These are phyloP conservation scores for Oscheius sp. DNA, from an alignment of 2,888 invertebrate genomes.

Conservation along the genomic window DNA sequence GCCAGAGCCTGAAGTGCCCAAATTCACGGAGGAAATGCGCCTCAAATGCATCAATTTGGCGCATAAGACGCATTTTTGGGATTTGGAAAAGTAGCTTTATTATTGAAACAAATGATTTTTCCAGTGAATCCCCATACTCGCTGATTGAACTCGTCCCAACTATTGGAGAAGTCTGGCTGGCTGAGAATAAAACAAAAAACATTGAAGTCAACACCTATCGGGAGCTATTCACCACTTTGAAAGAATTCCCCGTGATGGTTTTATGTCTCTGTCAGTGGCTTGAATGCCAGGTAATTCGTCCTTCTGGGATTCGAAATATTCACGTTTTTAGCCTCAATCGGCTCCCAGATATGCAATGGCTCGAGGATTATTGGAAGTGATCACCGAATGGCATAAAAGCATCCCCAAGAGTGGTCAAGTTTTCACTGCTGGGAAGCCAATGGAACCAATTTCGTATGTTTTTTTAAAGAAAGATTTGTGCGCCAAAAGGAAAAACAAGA, in stretches of 20 bases:
- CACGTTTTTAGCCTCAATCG: neutral
- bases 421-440: no score
- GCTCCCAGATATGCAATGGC: neutral
- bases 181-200: conserved; percentile 1
- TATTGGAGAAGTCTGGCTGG: conserved; percentile 20
- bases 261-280: conserved; percentile 27
- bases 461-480: neutral
- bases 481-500: no score
- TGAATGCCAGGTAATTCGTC: conserved; percentile 1
- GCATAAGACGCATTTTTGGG: conserved; percentile 6
- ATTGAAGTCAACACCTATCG: neutral
- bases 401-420: neutral
- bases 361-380: neutral
- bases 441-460: neutral
- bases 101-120: neutral
- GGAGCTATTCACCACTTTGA: conserved; percentile 1
- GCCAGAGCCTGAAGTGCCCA: neutral
- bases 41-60: conserved; percentile 2
- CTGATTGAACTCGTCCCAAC: neutral
- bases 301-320: neutral
- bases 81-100: neutral
- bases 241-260: conserved; percentile 11
- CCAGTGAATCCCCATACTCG: neutral
- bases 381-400: neutral
- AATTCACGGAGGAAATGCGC: neutral